These are phyloP conservation scores for Megaceryle maxima DNA, from an alignment of 2,113 vertebrate species.

Conservation along the genomic window DNA sequence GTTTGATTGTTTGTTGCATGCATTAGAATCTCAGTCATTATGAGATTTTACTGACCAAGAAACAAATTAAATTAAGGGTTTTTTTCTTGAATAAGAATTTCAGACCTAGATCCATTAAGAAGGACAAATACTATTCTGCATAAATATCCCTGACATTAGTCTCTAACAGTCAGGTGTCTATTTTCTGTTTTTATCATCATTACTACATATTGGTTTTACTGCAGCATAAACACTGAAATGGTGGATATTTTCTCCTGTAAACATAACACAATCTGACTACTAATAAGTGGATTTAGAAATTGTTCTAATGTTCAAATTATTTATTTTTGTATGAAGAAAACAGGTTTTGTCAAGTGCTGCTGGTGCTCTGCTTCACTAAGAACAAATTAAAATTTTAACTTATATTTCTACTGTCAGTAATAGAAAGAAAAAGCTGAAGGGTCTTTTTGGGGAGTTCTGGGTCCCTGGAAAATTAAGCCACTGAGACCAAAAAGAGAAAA, in stretches of 20 bases:
- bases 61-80: not conserved
- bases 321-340: not conserved
- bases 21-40: not conserved
- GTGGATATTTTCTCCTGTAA: not conserved
- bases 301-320: not conserved
- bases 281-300: not conserved
- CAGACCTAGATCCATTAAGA: not conserved
- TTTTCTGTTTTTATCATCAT: not conserved
- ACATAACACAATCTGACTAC: not conserved
- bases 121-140: not conserved
- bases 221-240: not conserved
- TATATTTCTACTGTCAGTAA: not conserved
- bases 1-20: not conserved
- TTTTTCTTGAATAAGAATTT: not conserved
- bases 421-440: not conserved
- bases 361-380: not conserved
- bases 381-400: not conserved
- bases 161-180: not conserved
- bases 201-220: not conserved
- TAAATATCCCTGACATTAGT: not conserved
- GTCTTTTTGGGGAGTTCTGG: not conserved
- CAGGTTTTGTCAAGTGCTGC: not conserved
- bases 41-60: not conserved
- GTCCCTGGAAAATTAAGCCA: not conserved
- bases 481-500: not conserved